Evolutionary conservation across 2,888 invertebrate species (phyloP).

Genomic region (Stenotaenia linearis): DNA sequence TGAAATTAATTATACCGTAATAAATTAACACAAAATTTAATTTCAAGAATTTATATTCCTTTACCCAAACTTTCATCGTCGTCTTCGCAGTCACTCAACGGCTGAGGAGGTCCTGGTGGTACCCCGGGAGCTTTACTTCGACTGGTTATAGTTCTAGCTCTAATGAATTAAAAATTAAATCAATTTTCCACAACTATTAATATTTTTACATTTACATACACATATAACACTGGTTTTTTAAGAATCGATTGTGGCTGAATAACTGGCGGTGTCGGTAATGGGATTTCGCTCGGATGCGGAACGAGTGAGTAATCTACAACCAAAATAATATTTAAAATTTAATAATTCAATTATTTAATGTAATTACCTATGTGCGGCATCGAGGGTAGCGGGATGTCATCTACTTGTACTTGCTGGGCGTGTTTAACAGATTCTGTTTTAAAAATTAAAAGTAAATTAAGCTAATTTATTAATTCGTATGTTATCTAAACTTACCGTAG

Average conservation of each 20-base stretch:
- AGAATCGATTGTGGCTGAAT: conserved; percentile 60
- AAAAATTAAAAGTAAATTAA: too few species aligned
- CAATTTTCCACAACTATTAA: too few species aligned
- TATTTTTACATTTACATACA: conserved; percentile 40
- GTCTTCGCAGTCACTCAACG: conserved; percentile 60
- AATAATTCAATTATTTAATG: background rate
- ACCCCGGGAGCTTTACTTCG: conserved; percentile 65
- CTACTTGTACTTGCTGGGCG: conserved; percentile 87
- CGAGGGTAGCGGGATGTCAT: conserved; percentile 85
- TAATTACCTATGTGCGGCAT: conserved; percentile 37
- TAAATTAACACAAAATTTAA: background rate
- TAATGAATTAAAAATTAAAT: background rate
- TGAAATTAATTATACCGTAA: conserved; percentile 31
- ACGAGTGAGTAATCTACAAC: conserved; percentile 41
- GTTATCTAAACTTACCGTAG: conserved; percentile 55
- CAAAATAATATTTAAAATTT: background rate
- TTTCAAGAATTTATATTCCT: background rate
- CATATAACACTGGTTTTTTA: conserved; percentile 63
- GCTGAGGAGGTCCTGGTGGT: conserved; percentile 76
- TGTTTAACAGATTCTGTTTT: conserved; percentile 89
- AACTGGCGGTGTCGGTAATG: conserved; percentile 52
- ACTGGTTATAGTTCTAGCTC: background rate
- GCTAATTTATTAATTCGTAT: background rate
- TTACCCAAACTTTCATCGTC: conserved; percentile 42
- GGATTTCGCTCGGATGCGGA: conserved; percentile 53